Evolutionary conservation across 92 coral and sea anemone species (phyloP).

Genomic region (Epizoanthus illoricatus): DNA sequence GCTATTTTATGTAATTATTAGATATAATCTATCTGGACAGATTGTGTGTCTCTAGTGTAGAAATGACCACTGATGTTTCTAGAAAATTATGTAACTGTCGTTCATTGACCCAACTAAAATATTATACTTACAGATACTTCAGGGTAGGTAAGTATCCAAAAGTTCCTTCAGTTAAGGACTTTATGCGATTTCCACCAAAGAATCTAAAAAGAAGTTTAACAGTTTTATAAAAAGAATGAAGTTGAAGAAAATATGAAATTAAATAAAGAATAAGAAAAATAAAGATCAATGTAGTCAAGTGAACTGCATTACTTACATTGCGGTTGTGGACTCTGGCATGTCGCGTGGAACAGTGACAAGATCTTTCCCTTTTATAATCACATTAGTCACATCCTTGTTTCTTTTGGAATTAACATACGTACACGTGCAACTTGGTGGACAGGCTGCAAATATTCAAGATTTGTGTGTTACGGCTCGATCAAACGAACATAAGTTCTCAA

Average conservation of each 20-base stretch:
- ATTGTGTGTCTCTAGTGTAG: neutral
- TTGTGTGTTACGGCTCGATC: too few species aligned
- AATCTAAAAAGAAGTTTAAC: slow-evolving; percentile 21
- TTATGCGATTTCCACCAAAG: slow-evolving; percentile 37
- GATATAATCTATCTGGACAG: neutral
- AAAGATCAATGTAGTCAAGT: neutral
- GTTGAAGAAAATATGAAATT: neutral
- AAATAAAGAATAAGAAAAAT: neutral
- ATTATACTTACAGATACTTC: slow-evolving; percentile 39
- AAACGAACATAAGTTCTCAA: too few species aligned
- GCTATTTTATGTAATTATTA: too few species aligned
- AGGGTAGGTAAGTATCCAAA: slow-evolving; percentile 35
- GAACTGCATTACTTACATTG: slow-evolving; percentile 5
- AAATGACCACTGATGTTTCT: neutral
- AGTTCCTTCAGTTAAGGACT: slow-evolving; percentile 8
- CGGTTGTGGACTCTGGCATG: slow-evolving; percentile 22
- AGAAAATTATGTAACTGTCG: neutral
- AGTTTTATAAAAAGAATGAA: too few species aligned
- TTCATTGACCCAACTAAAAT: neutral
- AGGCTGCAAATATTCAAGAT: neutral
- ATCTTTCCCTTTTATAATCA: neutral
- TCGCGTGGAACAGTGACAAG: slow-evolving; percentile 21
- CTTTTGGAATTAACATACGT: neutral
- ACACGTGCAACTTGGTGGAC: slow-evolving; percentile 16
- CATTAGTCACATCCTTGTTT: neutral